Evolutionary conservation across 2,113 vertebrate genomes (phyloP).

Genomic region (Poicephalus meyeri): DNA sequence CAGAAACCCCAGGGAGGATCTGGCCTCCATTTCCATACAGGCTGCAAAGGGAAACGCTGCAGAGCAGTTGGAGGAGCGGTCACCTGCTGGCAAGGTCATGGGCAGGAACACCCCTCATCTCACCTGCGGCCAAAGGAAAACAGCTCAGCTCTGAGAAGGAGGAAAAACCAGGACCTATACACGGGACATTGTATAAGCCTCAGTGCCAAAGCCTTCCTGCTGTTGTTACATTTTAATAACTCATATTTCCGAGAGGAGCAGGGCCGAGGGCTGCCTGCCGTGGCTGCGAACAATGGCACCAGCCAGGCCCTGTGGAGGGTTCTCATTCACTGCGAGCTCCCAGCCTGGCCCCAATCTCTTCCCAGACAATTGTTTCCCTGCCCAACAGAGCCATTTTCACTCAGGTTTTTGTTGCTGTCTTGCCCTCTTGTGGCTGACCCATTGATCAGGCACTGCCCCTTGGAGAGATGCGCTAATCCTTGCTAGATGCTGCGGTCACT

Average conservation of each 20-base stretch:
- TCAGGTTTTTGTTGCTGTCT: neutral
- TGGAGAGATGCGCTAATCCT: neutral
- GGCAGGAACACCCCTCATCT: neutral
- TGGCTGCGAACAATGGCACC: neutral
- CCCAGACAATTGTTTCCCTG: neutral
- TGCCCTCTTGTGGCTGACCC: neutral
- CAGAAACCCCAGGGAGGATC: neutral
- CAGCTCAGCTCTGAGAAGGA: neutral
- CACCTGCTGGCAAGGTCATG: neutral
- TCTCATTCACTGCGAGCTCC: neutral
- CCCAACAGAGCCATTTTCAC: neutral
- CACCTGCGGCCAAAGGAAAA: neutral
- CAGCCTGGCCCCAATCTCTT: neutral
- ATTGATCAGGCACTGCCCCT: neutral
- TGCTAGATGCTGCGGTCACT: fast-evolving
- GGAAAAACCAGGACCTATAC: neutral
- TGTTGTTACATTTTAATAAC: neutral
- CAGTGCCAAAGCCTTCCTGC: slow-evolving; percentile 13
- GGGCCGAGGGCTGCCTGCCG: neutral
- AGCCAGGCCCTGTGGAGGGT: fast-evolving
- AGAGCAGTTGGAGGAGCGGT: neutral
- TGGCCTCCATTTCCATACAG: neutral
- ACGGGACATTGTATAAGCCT: neutral
- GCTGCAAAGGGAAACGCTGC: neutral
- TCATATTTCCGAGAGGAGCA: neutral